Evolutionary conservation across 2,888 invertebrate species (phyloP).

Genomic region (Chrysotoxum bicinctum): DNA sequence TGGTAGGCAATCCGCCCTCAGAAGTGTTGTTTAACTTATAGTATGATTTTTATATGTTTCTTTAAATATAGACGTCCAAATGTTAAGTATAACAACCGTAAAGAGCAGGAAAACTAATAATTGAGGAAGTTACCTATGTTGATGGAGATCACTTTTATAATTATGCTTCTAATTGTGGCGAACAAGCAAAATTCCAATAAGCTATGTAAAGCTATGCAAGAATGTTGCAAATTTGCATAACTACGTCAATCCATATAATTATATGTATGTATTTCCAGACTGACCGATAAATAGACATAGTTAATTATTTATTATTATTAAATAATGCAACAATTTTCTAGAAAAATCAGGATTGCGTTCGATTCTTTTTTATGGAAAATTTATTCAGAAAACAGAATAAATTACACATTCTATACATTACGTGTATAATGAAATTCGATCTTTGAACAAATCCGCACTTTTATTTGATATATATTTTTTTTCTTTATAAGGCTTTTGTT

Average conservation of each 20-base stretch:
- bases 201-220: not conserved
- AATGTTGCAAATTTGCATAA: not conserved
- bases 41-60: too few relatives aligned
- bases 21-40: too few relatives aligned
- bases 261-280: not conserved
- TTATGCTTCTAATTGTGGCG: not conserved
- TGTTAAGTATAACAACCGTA: too few relatives aligned
- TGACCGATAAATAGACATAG: not conserved
- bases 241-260: not conserved
- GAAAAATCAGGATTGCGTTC: not conserved
- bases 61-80: too few relatives aligned
- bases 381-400: conserved; percentile 15
- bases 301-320: not conserved
- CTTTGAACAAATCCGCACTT: conserved; percentile 15
- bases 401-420: not conserved
- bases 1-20: too few relatives aligned
- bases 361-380: not conserved
- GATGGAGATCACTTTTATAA: too few relatives aligned
- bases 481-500: not conserved
- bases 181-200: not conserved
- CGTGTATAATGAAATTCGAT: conserved; percentile 2
- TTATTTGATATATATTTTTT: not conserved
- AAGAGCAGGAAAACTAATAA: too few relatives aligned
- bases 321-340: not conserved
- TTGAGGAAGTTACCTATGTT: too few relatives aligned